phyloP scores from a whole-genome alignment of 1,140 invertebrate genomes.

The Pseudomyrmex sp. region DNA sequence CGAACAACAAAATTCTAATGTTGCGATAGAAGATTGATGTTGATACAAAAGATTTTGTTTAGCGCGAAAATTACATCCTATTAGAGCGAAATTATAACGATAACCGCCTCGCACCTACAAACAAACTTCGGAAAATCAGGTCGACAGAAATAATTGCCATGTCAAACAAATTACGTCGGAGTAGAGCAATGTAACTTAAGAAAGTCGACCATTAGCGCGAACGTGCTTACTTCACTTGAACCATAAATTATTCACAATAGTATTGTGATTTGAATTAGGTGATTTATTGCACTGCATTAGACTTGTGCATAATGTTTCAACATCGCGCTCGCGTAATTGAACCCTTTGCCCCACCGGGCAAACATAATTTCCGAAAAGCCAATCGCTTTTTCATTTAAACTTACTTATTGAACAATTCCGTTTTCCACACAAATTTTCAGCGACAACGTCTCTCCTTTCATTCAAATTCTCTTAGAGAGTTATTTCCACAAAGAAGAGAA shows the following conservation, averaged over 20 bases:
- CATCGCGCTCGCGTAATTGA: conserved; percentile 15
- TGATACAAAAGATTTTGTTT: not conserved
- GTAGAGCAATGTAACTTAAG: conserved; percentile 35
- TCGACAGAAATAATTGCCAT: conserved; percentile 40
- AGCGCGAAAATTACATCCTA: conserved; percentile 9
- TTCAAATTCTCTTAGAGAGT: not conserved
- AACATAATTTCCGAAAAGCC: conserved; percentile 27
- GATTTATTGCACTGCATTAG: conserved; percentile 40
- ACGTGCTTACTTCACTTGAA: not conserved
- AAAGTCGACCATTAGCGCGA: conserved; percentile 43
- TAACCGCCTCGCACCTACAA: conserved; percentile 14
- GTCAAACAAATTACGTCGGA: conserved; percentile 38
- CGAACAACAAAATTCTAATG: conserved; percentile 19
- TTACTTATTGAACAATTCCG: conserved; percentile 17
- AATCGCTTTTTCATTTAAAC: conserved; percentile 23
- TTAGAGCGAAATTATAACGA: conserved; percentile 27
- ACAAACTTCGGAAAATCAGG: conserved; percentile 28
- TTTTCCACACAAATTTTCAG: conserved; percentile 27
- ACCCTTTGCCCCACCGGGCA: not conserved
- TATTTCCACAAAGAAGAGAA: conserved; percentile 8
- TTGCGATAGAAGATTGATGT: not conserved
- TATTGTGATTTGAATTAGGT: conserved; percentile 53
- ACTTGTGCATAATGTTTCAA: conserved; percentile 12
- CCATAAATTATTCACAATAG: conserved; percentile 24
- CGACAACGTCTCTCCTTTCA: conserved; percentile 4